phyloP scores from a whole-genome alignment of 92 coral and sea anemone species.

The Chrysogorgia sp. region DNA sequence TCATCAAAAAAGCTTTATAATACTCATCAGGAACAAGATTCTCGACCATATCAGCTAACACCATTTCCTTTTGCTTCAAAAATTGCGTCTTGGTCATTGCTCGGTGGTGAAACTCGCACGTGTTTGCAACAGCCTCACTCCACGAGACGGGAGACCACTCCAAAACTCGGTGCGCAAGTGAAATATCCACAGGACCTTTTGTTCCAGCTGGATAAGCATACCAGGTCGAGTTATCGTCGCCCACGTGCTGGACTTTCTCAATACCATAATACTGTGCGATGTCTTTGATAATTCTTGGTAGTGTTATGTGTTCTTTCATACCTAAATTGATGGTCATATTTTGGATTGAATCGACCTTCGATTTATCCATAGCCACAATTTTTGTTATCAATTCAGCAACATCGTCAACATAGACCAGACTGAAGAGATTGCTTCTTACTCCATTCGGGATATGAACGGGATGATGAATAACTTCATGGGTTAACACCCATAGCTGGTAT shows the following conservation, averaged over 20 bases:
- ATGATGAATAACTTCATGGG: constrained; percentile 76
- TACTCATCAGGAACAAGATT: constrained; percentile 78
- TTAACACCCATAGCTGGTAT: constrained; percentile 89
- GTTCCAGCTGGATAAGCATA: constrained; percentile 88
- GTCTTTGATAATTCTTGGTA: constrained; percentile 69
- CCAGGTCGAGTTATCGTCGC: constrained; percentile 86
- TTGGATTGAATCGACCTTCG: background rate
- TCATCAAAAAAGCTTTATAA: constrained; percentile 62
- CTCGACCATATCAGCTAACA: constrained; percentile 86
- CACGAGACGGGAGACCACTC: constrained; percentile 90
- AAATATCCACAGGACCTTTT: constrained; percentile 83
- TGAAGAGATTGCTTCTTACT: constrained; percentile 77
- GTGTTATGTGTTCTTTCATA: constrained; percentile 82
- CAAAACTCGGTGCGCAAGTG: constrained; percentile 72
- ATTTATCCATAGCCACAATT: constrained; percentile 71
- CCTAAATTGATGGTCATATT: constrained; percentile 78
- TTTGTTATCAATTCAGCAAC: constrained; percentile 78
- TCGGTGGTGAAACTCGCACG: constrained; percentile 71
- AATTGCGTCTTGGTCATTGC: constrained; percentile 78
- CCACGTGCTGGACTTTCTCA: constrained; percentile 62
- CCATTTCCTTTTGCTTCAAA: constrained; percentile 79
- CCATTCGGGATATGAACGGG: constrained; percentile 91
- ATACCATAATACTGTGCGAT: constrained; percentile 72
- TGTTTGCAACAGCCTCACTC: constrained; percentile 65
- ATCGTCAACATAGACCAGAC: constrained; percentile 89